Conservation (phyloP, 2,113 vertebrate genomes). For the Equus przewalskii region DNA sequence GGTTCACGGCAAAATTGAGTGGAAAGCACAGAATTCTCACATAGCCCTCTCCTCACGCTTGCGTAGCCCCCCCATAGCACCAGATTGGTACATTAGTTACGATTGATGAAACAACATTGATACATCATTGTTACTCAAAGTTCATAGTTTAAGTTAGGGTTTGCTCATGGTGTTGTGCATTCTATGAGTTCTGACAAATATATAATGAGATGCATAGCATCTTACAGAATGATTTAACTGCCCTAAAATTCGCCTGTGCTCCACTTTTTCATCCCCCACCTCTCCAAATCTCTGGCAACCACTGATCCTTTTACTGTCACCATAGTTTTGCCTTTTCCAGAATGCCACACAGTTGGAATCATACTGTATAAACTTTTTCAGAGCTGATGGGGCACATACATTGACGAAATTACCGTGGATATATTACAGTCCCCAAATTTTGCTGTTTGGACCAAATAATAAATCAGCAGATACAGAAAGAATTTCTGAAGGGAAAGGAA, state of each 20-base stretch:
- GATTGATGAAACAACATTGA: background rate
- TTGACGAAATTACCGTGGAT: background rate
- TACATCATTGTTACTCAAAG: background rate
- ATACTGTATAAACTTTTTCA: background rate
- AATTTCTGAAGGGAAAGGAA: background rate
- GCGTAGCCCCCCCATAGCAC: background rate
- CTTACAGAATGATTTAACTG: background rate
- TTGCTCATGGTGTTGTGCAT: background rate
- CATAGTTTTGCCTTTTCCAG: background rate
- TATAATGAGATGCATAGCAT: background rate
- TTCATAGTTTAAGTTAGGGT: background rate
- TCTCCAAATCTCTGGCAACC: background rate
- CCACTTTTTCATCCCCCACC: fast-evolving
- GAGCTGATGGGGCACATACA: background rate
- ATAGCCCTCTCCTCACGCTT: fast-evolving
- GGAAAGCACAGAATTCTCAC: background rate
- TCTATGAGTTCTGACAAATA: background rate
- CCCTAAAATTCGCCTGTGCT: background rate
- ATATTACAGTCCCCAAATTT: background rate
- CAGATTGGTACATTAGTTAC: background rate
- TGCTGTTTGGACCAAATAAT: background rate
- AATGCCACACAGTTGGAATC: background rate
- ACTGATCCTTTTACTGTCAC: background rate
- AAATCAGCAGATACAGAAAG: background rate
- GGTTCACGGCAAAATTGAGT: background rate